Percentiles rank a stretch among this genome's conserved stretches.
Conservation (phyloP, 2,113 vertebrate genomes). For the Charadrius vociferus region DNA sequence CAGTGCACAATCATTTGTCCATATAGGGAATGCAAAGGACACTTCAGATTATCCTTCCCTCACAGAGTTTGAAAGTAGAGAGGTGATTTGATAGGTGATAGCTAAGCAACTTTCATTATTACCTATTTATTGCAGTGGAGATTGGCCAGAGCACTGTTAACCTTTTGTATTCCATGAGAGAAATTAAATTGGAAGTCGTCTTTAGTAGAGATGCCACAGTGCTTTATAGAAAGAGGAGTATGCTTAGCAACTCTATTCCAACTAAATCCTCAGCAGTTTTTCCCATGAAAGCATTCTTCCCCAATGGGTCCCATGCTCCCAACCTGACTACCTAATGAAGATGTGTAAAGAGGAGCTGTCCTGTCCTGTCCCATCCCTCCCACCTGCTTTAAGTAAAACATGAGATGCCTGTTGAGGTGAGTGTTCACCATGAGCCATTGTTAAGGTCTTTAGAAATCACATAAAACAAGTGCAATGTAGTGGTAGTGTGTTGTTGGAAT, state of each 20-base stretch:
- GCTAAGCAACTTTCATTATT: background rate
- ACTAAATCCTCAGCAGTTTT: background rate
- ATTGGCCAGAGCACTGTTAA: background rate
- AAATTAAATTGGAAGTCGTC: background rate
- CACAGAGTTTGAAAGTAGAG: background rate
- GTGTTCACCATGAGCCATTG: background rate
- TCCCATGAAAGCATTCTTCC: background rate
- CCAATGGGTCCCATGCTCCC: background rate
- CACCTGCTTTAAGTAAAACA: background rate
- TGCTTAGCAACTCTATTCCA: background rate
- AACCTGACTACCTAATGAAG: background rate
- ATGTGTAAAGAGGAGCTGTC: background rate
- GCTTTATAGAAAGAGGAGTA: background rate
- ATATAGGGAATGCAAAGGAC: no score
- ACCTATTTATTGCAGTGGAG: background rate
- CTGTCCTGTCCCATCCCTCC: background rate
- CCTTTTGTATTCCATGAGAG: background rate
- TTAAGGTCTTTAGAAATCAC: background rate
- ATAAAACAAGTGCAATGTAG: no score
- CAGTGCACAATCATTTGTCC: background rate
- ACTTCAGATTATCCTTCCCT: background rate
- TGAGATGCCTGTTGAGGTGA: background rate
- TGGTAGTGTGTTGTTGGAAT: no score
- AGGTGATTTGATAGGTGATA: background rate
- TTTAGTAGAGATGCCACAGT: background rate